phyloP scores from a whole-genome alignment of 1,140 invertebrate genomes.

The Lamellibrachia luymesi region DNA sequence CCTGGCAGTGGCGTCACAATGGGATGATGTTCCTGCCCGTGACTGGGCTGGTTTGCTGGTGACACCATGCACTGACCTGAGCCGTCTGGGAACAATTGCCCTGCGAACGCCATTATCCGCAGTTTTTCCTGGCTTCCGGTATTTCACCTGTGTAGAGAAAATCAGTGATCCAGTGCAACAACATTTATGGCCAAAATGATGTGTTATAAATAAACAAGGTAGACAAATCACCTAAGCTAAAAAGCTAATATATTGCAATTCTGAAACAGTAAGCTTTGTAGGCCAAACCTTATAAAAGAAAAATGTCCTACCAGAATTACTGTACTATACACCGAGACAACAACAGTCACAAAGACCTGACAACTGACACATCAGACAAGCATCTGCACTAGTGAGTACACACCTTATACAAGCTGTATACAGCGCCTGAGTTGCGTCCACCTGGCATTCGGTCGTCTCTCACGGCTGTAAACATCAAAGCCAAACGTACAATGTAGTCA shows the following conservation, averaged over 20 bases:
- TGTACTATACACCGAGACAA: too few species aligned
- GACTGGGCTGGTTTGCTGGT: not conserved
- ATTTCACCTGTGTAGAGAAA: not conserved
- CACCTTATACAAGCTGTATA: slow-evolving; percentile 98
- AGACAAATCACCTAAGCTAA: too few species aligned
- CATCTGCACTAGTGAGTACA: not conserved
- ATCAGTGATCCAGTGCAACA: not conserved
- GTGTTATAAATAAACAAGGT: too few species aligned
- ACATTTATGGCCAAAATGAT: not conserved
- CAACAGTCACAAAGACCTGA: too few species aligned
- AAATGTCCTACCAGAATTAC: too few species aligned
- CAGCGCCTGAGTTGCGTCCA: slow-evolving; percentile 95
- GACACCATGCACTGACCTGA: not conserved
- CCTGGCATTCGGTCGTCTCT: slow-evolving; percentile 97
- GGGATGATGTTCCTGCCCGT: not conserved
- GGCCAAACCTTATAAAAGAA: too few species aligned
- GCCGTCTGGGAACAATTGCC: not conserved
- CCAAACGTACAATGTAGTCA: not conserved
- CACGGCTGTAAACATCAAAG: slow-evolving; percentile 71
- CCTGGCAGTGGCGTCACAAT: not conserved
- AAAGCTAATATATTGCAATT: too few species aligned
- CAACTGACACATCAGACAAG: too few species aligned
- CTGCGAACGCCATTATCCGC: not conserved
- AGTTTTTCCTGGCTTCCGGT: not conserved
- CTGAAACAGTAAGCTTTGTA: too few species aligned